A percentile compares a stretch with the other conserved stretches of the same genome.
phyloP scores from a whole-genome alignment of 2,888 invertebrate species.

The Coleophora deauratella region DNA sequence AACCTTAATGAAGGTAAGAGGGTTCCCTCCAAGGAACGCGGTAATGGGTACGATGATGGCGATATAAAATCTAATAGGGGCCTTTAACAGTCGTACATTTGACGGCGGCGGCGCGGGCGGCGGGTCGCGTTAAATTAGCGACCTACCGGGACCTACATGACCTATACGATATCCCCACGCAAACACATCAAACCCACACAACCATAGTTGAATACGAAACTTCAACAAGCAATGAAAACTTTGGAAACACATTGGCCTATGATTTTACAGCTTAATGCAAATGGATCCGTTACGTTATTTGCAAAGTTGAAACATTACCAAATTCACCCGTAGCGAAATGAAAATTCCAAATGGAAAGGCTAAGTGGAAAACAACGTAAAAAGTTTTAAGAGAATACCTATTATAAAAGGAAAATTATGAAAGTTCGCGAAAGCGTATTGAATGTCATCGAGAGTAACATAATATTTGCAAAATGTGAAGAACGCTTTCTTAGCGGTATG shows the following conservation, averaged over 20 bases:
- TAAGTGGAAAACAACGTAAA: too few species aligned
- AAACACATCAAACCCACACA: constrained; percentile 9
- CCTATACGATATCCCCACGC: constrained; percentile 9
- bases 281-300: background rate
- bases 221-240: constrained; percentile 8
- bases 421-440: too few species aligned
- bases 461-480: too few species aligned
- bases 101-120: constrained; percentile 9
- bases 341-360: too few species aligned
- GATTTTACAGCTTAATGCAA: constrained; percentile 1
- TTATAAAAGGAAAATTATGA: too few species aligned
- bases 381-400: background rate
- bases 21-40: constrained; percentile 45
- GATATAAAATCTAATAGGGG: constrained; percentile 62
- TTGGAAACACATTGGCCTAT: constrained; percentile 1
- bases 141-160: constrained; percentile 20
- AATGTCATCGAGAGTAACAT: background rate
- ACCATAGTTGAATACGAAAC: constrained; percentile 5
- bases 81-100: constrained; percentile 40
- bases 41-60: constrained; percentile 52
- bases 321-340: too few species aligned
- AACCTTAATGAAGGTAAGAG: constrained; percentile 55
- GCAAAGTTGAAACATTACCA: background rate
- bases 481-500: background rate
- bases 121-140: constrained; percentile 26